phyloP scores from a whole-genome alignment of 1,140 invertebrate genomes.

The Anoplophora glabripennis region DNA sequence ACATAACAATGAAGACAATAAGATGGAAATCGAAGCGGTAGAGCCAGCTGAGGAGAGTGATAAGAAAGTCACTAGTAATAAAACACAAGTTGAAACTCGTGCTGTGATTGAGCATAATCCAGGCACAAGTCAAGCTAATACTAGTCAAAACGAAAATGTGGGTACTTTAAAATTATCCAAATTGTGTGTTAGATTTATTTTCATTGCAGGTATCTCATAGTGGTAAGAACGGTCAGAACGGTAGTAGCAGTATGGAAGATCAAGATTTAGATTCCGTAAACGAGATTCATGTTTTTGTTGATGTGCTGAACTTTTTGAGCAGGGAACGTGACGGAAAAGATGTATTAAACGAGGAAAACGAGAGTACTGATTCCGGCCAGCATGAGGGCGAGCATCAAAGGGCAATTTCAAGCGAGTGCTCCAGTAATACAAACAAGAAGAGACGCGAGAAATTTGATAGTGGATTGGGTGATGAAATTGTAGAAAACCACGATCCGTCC shows the following conservation, averaged over 20 bases:
- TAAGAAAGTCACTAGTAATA: neutral
- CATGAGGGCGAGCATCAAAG: neutral
- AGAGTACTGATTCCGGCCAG: constrained; percentile 1
- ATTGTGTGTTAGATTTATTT: too few species aligned
- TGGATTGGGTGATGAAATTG: constrained; percentile 54
- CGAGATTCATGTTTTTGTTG: constrained; percentile 16
- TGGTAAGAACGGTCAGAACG: too few species aligned
- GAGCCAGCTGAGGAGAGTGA: constrained; percentile 13
- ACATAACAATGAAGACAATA: constrained; percentile 11
- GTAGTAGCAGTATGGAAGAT: too few species aligned
- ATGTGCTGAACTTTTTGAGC: constrained; percentile 12
- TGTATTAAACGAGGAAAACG: constrained; percentile 4
- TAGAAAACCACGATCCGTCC: constrained; percentile 31
- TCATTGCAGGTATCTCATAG: too few species aligned
- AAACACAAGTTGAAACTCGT: constrained; percentile 7
- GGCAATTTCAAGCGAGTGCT: constrained; percentile 9
- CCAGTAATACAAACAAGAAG: constrained; percentile 20
- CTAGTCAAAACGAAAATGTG: too few species aligned
- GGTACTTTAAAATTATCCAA: too few species aligned
- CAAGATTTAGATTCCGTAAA: constrained; percentile 7
- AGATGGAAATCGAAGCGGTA: constrained; percentile 10
- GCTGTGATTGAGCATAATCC: constrained; percentile 15
- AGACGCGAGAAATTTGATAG: constrained; percentile 60
- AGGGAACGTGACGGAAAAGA: constrained; percentile 8
- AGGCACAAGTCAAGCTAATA: neutral